Conservation (phyloP, 2,888 invertebrate genomes). For the Linnaemya tessellans region DNA sequence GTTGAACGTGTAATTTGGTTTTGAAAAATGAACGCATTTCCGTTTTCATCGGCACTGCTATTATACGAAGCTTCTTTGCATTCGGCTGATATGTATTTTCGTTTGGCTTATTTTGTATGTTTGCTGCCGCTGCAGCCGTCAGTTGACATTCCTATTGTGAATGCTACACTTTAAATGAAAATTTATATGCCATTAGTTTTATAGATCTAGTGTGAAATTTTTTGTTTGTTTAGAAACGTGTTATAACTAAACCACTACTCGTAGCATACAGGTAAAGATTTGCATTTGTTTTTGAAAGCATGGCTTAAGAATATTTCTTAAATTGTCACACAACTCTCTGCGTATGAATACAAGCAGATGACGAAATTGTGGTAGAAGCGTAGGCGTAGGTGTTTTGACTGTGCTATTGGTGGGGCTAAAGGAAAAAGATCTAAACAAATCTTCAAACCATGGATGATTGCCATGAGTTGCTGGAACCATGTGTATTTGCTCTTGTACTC, state of each 20-base stretch:
- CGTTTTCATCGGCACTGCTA: conserved; percentile 66
- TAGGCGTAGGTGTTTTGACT: conserved; percentile 64
- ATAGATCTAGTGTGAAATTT: conserved; percentile 72
- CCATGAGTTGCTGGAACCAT: conserved; percentile 28
- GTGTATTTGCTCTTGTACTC: conserved; percentile 4
- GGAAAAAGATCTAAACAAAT: neutral
- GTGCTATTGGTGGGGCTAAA: conserved; percentile 25
- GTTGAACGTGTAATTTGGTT: conserved; percentile 28
- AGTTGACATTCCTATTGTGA: conserved; percentile 69
- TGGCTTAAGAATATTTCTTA: conserved; percentile 53
- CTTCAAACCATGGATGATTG: conserved; percentile 46
- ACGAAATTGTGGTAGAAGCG: conserved; percentile 56
- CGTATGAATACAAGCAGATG: neutral
- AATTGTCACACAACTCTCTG: conserved; percentile 59
- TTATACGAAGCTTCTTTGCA: conserved; percentile 7
- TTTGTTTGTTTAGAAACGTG: conserved; percentile 66
- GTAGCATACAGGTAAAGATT: neutral
- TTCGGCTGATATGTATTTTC: conserved; percentile 26
- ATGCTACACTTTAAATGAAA: conserved; percentile 71
- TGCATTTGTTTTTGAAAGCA: neutral
- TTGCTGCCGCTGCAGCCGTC: conserved; percentile 20
- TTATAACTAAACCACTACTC: conserved; percentile 27
- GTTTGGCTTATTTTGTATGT: neutral
- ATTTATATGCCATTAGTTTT: conserved; percentile 73
- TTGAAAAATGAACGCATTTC: conserved; percentile 74